These are phyloP conservation scores for Manis pentadactyla DNA, from an alignment of 2,797 vertebrate genomes.

Conservation along the genomic window DNA sequence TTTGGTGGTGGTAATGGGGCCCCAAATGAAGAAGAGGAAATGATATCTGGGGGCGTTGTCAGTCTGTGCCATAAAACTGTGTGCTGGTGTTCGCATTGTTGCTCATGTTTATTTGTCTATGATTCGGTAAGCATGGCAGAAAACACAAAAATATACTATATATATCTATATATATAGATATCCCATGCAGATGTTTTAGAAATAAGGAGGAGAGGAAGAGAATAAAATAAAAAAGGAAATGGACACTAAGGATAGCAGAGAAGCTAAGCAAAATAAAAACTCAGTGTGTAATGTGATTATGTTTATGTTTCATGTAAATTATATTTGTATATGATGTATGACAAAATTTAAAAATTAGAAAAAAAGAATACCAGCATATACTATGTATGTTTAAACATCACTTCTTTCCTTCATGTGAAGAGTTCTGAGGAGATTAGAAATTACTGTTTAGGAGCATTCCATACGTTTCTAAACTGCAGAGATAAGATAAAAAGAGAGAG, in stretches of 20 bases:
- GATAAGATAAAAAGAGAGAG: constrained; percentile 56
- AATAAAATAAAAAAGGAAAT: not conserved
- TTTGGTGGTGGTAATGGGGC: not conserved
- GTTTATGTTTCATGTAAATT: not conserved
- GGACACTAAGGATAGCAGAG: not conserved
- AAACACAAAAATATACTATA: not conserved
- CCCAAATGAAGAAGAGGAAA: not conserved
- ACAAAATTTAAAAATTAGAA: not conserved
- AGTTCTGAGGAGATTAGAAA: constrained; percentile 62
- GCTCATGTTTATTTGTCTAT: not conserved
- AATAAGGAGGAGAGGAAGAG: not conserved
- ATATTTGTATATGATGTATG: not conserved
- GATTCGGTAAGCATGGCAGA: not conserved
- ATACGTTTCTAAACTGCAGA: constrained; percentile 38
- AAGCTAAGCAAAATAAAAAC: not conserved
- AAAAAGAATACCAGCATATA: not conserved
- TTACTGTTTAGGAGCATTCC: constrained; percentile 23
- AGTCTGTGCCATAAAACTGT: not conserved
- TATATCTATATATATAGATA: not conserved
- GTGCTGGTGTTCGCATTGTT: not conserved
- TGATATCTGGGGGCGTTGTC: not conserved
- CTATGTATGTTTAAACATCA: not conserved
- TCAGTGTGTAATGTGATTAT: not conserved
- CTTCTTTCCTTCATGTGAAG: constrained; percentile 46
- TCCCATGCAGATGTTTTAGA: not conserved